phyloP scores from a whole-genome alignment of 2,113 vertebrate genomes.

The Rhabdomys dilectus region DNA sequence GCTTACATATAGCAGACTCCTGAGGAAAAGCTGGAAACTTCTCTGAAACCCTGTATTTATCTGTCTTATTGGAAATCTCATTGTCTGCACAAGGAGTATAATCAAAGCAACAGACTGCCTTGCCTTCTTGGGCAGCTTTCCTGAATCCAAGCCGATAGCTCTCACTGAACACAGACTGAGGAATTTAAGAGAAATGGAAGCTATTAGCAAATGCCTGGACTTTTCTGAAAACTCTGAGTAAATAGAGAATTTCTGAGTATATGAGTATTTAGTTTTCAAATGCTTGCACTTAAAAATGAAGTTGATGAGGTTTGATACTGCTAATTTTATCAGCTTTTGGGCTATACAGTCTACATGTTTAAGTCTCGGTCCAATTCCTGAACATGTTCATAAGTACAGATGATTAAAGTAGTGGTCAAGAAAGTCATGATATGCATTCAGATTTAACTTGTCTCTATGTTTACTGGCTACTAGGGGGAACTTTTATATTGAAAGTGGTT shows the following conservation, averaged over 20 bases:
- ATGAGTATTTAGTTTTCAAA: background rate
- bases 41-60: background rate
- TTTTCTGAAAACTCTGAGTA: background rate
- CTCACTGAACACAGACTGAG: background rate
- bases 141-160: background rate
- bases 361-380: background rate
- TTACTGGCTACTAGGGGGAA: background rate
- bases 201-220: no score
- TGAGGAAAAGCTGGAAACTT: background rate
- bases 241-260: background rate
- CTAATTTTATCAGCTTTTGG: background rate
- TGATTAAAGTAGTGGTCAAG: background rate
- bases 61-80: background rate
- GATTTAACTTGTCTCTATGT: background rate
- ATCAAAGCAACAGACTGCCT: background rate
- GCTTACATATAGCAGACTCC: background rate
- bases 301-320: background rate
- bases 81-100: background rate
- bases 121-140: background rate
- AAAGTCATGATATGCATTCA: background rate
- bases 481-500: background rate
- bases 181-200: background rate
- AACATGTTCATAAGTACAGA: background rate
- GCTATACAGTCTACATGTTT: background rate
- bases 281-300: background rate